A percentile compares a stretch with the other conserved stretches of the same genome.
Conservation (phyloP, 2,113 vertebrate species). For the Lipotes vexillifer region DNA sequence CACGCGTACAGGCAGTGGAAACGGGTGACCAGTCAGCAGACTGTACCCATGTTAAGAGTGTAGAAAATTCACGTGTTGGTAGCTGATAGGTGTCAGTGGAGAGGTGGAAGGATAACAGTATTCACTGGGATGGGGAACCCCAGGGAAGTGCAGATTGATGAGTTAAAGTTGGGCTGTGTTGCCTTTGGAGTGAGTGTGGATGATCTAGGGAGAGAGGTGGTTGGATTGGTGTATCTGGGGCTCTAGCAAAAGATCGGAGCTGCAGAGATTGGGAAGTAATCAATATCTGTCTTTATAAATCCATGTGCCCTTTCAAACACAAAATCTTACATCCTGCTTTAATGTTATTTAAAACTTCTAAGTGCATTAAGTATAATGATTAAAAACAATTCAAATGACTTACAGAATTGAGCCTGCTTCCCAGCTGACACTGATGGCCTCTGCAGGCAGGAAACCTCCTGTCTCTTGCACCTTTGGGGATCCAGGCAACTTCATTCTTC, state of each 20-base stretch:
- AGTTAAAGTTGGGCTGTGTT: neutral
- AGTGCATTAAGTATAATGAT: neutral
- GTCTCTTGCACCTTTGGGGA: neutral
- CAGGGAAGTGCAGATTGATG: neutral
- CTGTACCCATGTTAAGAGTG: no score
- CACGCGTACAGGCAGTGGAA: neutral
- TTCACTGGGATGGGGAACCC: neutral
- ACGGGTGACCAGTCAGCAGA: neutral
- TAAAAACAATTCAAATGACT: neutral
- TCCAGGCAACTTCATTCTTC: neutral
- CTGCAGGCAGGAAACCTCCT: neutral
- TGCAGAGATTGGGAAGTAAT: neutral
- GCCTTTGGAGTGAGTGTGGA: neutral
- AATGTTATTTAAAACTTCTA: neutral
- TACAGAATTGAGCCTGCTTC: neutral
- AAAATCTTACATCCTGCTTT: neutral
- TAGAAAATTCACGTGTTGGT: neutral
- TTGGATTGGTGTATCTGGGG: neutral
- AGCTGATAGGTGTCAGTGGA: neutral
- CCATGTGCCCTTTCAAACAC: neutral
- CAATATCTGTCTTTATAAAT: neutral
- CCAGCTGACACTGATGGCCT: neutral
- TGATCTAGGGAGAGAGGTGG: neutral
- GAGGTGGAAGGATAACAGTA: neutral
- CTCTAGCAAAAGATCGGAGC: neutral